Evolutionary conservation across 2,797 vertebrate species (phyloP).

Genomic region (Coranthus polyacanthus): DNA sequence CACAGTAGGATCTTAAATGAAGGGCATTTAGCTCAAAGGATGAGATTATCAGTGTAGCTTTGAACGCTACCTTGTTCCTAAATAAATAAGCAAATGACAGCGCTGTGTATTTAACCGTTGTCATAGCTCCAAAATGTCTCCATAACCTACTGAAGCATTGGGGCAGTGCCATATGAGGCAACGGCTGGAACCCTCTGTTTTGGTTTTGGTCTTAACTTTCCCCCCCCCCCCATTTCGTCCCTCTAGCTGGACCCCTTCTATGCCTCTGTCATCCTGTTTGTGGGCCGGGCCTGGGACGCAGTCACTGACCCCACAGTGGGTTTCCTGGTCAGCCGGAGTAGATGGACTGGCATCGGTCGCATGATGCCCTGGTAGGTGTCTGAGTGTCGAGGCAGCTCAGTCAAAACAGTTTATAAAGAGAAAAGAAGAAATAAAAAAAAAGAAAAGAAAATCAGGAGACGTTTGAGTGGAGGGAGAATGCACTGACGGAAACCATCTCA

Average conservation of each 20-base stretch:
- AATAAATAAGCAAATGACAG: slow-evolving; percentile 24
- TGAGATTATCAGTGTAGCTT: slow-evolving; percentile 33
- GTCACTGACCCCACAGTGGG: slow-evolving; percentile 95
- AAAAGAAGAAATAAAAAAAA: neutral
- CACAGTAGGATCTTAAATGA: slow-evolving; percentile 29
- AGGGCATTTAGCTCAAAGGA: slow-evolving; percentile 25
- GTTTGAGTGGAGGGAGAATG: neutral
- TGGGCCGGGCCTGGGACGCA: slow-evolving; percentile 94
- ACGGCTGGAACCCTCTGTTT: slow-evolving; percentile 21
- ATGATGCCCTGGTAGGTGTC: slow-evolving; percentile 95
- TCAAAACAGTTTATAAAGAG: neutral
- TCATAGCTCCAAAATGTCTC: neutral
- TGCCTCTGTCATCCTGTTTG: slow-evolving; percentile 95
- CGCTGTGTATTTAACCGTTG: slow-evolving; percentile 11
- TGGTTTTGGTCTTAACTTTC: slow-evolving; percentile 8
- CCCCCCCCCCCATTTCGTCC: neutral
- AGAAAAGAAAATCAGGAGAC: neutral
- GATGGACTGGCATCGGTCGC: slow-evolving; percentile 90
- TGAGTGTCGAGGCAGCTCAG: neutral
- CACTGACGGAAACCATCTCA: neutral
- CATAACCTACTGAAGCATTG: neutral
- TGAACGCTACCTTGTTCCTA: slow-evolving; percentile 30
- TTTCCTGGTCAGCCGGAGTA: slow-evolving; percentile 92
- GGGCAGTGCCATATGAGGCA: slow-evolving; percentile 17
- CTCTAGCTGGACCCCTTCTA: slow-evolving; percentile 89